Evolutionary conservation across 2,888 invertebrate species (phyloP).

Genomic region (Steinernema hermaphroditum): DNA sequence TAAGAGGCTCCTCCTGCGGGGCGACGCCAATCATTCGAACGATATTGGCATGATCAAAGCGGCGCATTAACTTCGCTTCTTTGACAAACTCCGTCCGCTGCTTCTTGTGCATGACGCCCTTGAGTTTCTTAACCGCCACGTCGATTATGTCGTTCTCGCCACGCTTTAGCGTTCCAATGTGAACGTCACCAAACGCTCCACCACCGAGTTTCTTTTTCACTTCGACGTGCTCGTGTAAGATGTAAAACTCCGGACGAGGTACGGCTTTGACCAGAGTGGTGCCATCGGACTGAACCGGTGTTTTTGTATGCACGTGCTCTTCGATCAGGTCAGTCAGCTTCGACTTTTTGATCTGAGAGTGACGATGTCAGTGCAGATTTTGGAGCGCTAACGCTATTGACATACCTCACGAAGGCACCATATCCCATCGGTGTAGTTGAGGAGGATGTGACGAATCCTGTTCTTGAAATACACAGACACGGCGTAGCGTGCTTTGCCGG

Average conservation of each 20-base stretch:
- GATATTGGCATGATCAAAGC: constrained; percentile 39
- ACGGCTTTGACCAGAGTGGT: constrained; percentile 33
- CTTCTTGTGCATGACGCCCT: constrained; percentile 38
- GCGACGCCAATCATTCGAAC: constrained; percentile 37
- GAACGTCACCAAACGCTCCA: constrained; percentile 42
- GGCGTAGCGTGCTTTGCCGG: constrained; percentile 37
- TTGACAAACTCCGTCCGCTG: constrained; percentile 40
- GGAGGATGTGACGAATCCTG: constrained; percentile 38
- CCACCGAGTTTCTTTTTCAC: constrained; percentile 36
- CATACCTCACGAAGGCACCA: constrained; percentile 36
- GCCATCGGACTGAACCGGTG: constrained; percentile 37
- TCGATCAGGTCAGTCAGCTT: constrained; percentile 36
- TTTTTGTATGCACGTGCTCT: constrained; percentile 33
- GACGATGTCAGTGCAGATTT: background rate
- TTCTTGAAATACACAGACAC: constrained; percentile 35
- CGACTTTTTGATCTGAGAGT: constrained; percentile 30
- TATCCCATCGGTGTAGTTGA: constrained; percentile 35
- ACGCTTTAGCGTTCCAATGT: constrained; percentile 33
- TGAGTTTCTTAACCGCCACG: constrained; percentile 41
- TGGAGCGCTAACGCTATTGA: background rate
- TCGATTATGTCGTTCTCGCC: constrained; percentile 36
- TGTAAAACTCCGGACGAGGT: constrained; percentile 37
- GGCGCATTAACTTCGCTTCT: constrained; percentile 41
- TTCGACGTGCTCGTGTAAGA: constrained; percentile 39
- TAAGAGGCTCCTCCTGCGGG: constrained; percentile 41